Conservation (phyloP, 2,113 vertebrate genomes). For the Pomatorhinus ruficollis region DNA sequence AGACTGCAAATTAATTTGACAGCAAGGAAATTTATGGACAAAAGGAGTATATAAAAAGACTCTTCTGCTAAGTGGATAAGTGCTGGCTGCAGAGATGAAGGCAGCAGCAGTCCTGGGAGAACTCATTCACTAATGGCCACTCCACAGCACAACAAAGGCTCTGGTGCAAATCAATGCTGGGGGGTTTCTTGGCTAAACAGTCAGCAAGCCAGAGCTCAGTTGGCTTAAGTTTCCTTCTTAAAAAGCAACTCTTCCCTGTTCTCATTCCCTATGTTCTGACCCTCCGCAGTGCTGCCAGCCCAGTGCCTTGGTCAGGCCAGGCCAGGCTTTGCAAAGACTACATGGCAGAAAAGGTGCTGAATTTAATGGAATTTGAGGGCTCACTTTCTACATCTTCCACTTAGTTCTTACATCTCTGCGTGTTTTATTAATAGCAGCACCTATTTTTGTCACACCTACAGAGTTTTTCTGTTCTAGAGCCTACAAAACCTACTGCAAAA, state of each 20-base stretch:
- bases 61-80: neutral
- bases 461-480: neutral
- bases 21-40: neutral
- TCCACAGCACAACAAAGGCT: neutral
- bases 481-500: neutral
- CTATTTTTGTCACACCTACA: neutral
- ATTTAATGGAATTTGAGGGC: neutral
- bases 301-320: neutral
- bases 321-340: neutral
- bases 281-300: neutral
- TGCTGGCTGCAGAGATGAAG: neutral
- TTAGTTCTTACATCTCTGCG: neutral
- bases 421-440: neutral
- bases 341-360: neutral
- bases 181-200: neutral
- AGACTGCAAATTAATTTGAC: slow-evolving; percentile 3
- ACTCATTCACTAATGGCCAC: neutral
- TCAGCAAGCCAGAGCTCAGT: neutral
- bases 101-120: neutral
- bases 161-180: neutral
- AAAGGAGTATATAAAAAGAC: neutral
- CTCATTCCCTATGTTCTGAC: neutral
- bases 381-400: neutral
- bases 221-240: neutral
- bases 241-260: neutral